Evolutionary conservation across 2,113 vertebrate genomes (phyloP).

Genomic region (Prolemur simus): DNA sequence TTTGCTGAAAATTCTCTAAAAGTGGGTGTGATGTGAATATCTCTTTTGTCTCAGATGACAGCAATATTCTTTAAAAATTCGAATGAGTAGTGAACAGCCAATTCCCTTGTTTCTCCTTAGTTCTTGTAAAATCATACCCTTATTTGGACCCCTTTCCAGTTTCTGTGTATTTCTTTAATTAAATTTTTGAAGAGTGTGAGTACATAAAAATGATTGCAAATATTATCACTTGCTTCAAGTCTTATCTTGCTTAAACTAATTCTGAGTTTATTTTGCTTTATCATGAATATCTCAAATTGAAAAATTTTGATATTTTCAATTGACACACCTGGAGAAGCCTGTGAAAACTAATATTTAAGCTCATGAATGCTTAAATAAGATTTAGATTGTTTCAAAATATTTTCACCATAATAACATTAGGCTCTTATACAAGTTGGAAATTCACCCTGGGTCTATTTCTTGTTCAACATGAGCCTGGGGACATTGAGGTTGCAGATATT

Average conservation of each 20-base stretch:
- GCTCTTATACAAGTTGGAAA: background rate
- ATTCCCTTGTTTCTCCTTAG: constrained; percentile 62
- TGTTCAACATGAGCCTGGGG: background rate
- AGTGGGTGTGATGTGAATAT: background rate
- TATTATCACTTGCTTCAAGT: constrained; percentile 60
- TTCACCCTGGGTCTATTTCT: background rate
- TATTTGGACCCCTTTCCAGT: constrained; percentile 50
- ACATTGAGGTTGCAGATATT: background rate
- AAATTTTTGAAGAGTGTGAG: constrained; percentile 61
- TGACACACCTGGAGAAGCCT: background rate
- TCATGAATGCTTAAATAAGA: constrained; percentile 66
- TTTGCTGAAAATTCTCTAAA: constrained; percentile 65
- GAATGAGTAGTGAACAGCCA: constrained; percentile 64
- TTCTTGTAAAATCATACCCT: constrained; percentile 69
- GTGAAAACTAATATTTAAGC: constrained; percentile 51
- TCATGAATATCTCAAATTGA: constrained; percentile 58
- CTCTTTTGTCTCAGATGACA: constrained; percentile 69
- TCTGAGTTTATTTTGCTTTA: constrained; percentile 45
- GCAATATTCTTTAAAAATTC: constrained; percentile 68
- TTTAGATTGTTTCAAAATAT: constrained; percentile 47
- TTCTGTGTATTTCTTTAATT: constrained; percentile 63
- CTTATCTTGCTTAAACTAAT: constrained; percentile 61
- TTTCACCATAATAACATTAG: background rate
- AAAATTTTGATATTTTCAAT: constrained; percentile 68
- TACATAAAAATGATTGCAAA: constrained; percentile 72